Evolutionary conservation across 2,113 vertebrate species (phyloP).

Genomic region (Ammospiza nelsoni): DNA sequence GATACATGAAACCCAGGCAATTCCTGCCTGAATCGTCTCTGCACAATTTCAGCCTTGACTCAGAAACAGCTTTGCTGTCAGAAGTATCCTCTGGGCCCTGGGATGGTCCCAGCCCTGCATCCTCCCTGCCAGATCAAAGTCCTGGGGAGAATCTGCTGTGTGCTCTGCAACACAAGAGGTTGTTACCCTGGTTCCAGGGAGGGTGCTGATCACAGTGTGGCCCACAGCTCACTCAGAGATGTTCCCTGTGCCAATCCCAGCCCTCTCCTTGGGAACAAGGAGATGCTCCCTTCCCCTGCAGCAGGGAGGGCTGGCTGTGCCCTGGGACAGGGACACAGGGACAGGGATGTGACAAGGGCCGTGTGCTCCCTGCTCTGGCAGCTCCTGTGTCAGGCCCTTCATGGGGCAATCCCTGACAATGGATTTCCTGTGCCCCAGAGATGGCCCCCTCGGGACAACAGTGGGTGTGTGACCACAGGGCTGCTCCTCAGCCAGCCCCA

Average conservation of each 20-base stretch:
- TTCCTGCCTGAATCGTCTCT: background rate
- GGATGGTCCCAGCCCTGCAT: background rate
- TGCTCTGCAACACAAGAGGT: background rate
- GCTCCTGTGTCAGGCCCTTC: background rate
- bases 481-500: conserved; percentile 51
- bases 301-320: background rate
- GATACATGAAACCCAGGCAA: background rate
- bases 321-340: background rate
- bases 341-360: background rate
- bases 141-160: background rate
- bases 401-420: background rate
- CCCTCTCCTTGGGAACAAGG: fast-evolving
- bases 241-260: background rate
- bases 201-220: fast-evolving
- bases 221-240: background rate
- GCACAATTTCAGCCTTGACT: background rate
- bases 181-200: fast-evolving
- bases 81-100: background rate
- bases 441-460: background rate
- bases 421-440: conserved; percentile 40
- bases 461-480: conserved; percentile 4
- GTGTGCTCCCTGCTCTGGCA: background rate
- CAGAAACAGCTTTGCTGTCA: background rate
- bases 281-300: background rate
- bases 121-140: background rate